Conservation (phyloP, 2,888 invertebrate genomes). For the Epinotia ramella region DNA sequence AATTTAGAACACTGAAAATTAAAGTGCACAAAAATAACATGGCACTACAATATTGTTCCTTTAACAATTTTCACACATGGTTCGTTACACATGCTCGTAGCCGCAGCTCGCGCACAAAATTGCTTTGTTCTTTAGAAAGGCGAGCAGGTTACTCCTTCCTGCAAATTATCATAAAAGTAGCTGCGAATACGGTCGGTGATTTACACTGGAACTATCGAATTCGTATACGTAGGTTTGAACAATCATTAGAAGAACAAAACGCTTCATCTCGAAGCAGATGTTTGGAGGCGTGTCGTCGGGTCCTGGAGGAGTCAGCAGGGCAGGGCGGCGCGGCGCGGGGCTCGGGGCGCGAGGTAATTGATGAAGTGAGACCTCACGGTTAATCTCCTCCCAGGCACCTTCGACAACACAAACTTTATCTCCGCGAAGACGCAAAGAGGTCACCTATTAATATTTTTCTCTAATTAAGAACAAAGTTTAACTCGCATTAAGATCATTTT, state of each 20-base stretch:
- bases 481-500: constrained; percentile 31
- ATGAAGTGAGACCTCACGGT: constrained; percentile 70
- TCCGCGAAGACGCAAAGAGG: constrained; percentile 55
- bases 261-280: constrained; percentile 52
- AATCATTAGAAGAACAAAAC: constrained; percentile 56
- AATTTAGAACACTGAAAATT: neutral
- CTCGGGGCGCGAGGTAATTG: constrained; percentile 67
- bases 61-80: constrained; percentile 37
- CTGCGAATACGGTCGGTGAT: neutral
- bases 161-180: constrained; percentile 18
- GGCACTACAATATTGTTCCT: constrained; percentile 20
- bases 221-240: constrained; percentile 46
- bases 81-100: constrained; percentile 41
- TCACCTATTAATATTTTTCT: constrained; percentile 56
- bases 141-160: constrained; percentile 2
- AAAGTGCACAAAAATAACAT: constrained; percentile 8
- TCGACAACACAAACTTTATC: constrained; percentile 68
- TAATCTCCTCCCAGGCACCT: constrained; percentile 66
- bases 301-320: constrained; percentile 53
- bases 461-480: constrained; percentile 50
- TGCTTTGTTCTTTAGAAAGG: constrained; percentile 43
- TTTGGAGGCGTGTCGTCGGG: constrained; percentile 58
- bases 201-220: constrained; percentile 1
- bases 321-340: constrained; percentile 46
- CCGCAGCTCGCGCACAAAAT: constrained; percentile 28